Base-by-base conservation (phyloP, 2,888 invertebrate genomes). In the Metalampra italica region DNA sequence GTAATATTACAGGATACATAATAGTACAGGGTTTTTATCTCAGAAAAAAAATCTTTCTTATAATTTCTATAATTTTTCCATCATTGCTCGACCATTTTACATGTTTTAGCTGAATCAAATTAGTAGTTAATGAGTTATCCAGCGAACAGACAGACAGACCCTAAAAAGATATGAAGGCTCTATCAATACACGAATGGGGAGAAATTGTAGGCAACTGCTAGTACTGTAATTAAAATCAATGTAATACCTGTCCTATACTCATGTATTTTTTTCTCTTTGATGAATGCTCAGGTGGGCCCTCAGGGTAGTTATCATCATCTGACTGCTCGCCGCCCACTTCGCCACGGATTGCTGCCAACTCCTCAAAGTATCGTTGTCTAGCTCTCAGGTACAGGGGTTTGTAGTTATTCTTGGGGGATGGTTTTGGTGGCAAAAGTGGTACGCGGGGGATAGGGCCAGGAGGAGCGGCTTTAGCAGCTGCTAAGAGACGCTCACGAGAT, bases 231-330 rank as follows among this genome's bases (percentile, higher is more conserved):
- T 3, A n/a, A n/a, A n/a, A n/a, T 3, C 5, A 78, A 77, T 51
- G 43, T 53, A 37, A 29, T 62, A 81, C 81, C 68, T 84, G 84
- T 50, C 80, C 75, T 49, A 79, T 68, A 61, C 81, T 83, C 49
- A 85, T 65, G 49, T 91, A 91, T 62, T 92, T 90, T 51, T 91
- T 90, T 64, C 91, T 92, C 65, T 92, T 93, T 52, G 91, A 80
- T 30, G 90, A 90, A 40, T 91, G 76, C 45, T 91, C 89, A 32
- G 92, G 92, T 34, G 93, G 92, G 0, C 93, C 94, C 69, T 93
- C 94, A 39, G 94, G 93, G 72, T 93, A 94, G 64, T 93, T 93
- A 60, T 96, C 96, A 82, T 94, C 94, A 57, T 96, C 96, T 29
- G 94, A 94, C 51, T 92, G 90, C 45, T 94, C 92, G n/a, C 94